A percentile compares a stretch with the other conserved stretches of the same genome.
phyloP scores from a whole-genome alignment of 2,888 invertebrate species.

The Ichneumoninae sp. region DNA sequence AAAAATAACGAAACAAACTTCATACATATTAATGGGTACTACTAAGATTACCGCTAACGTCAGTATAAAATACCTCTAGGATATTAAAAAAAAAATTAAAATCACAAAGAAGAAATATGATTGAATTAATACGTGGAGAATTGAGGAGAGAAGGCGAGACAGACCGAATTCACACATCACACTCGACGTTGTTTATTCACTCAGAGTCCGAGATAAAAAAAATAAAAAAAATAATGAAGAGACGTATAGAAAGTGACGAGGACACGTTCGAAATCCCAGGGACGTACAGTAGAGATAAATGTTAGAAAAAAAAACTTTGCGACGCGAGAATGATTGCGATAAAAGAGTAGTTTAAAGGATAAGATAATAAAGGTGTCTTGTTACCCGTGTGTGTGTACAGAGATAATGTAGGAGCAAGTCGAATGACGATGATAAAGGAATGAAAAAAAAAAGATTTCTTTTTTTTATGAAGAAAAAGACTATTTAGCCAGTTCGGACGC shows the following conservation, averaged over 20 bases:
- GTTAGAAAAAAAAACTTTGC: constrained; percentile 40
- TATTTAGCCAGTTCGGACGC: constrained; percentile 6
- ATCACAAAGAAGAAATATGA: constrained; percentile 11
- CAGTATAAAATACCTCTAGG: constrained; percentile 21
- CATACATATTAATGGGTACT: constrained; percentile 53
- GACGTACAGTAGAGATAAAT: constrained; percentile 38
- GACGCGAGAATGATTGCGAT: constrained; percentile 26
- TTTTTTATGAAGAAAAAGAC: background rate
- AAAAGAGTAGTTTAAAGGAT: constrained; percentile 18
- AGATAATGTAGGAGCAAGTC: constrained; percentile 26
- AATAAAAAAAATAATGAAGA: constrained; percentile 17
- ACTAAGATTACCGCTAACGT: constrained; percentile 33
- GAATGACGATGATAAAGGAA: background rate
- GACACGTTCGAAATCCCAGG: constrained; percentile 22
- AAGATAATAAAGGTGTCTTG: constrained; percentile 64
- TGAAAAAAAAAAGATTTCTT: constrained; percentile 1
- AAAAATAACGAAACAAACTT: constrained; percentile 54
- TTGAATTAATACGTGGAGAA: constrained; percentile 2
- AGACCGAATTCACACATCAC: constrained; percentile 36
- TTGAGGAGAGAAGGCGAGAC: constrained; percentile 23
- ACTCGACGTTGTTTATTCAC: constrained; percentile 35
- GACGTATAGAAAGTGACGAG: constrained; percentile 53
- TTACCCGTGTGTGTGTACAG: constrained; percentile 62
- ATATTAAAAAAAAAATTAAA: constrained; percentile 32
- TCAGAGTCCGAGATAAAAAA: constrained; percentile 22